Percentiles rank a stretch among this genome's conserved stretches.
Conservation (phyloP, 2,113 vertebrate species). For the Raja brachyura region DNA sequence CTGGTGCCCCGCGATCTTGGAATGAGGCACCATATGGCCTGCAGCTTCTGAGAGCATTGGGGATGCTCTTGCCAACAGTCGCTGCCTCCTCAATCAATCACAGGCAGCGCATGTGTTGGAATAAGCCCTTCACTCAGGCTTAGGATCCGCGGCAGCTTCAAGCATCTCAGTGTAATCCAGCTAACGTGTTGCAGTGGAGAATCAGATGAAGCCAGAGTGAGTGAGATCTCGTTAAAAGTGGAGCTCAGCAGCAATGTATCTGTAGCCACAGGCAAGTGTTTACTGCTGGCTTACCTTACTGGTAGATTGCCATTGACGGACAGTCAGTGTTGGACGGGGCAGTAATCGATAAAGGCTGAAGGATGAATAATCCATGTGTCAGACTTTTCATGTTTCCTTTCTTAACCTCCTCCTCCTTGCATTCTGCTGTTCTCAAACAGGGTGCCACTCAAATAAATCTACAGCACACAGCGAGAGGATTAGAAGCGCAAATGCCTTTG, state of each 20-base stretch:
- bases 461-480: not conserved
- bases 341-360: constrained; percentile 28
- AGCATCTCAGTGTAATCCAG: not conserved
- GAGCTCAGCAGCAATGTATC: too few relatives aligned
- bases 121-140: not conserved
- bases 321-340: not conserved
- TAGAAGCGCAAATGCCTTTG: not conserved
- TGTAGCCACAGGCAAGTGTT: not conserved
- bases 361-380: constrained; percentile 30
- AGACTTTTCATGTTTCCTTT: not conserved
- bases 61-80: not conserved
- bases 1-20: not conserved
- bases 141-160: not conserved
- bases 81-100: not conserved
- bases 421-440: constrained; percentile 24
- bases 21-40: not conserved
- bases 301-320: not conserved
- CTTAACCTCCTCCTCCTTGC: not conserved
- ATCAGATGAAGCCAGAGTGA: not conserved
- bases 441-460: constrained; percentile 27
- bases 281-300: not conserved
- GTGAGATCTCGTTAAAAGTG: not conserved
- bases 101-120: not conserved
- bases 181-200: not conserved
- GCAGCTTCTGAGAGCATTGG: not conserved